These are phyloP conservation scores for Dicentrarchus labrax DNA, from an alignment of 2,113 vertebrate species.

Conservation along the genomic window DNA sequence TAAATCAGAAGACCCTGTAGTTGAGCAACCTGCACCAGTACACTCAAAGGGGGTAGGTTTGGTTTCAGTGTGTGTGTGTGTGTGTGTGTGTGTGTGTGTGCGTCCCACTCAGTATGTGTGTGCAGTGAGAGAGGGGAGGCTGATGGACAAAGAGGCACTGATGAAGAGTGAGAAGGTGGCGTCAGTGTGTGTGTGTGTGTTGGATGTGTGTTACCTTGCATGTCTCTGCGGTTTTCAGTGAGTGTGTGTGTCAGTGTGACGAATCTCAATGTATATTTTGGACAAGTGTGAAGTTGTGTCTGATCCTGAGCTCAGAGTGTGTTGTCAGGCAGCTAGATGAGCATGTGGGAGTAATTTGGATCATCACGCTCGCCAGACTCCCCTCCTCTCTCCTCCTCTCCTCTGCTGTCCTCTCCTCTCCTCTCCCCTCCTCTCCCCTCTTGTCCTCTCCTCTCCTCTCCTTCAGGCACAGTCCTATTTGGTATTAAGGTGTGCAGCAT, in stretches of 20 bases:
- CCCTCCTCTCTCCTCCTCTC: background rate
- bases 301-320: conserved; percentile 5
- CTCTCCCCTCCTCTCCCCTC: too few species aligned
- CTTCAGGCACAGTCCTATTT: too few species aligned
- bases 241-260: background rate
- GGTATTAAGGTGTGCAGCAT: too few species aligned
- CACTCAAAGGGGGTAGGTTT: too few species aligned
- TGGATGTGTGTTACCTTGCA: background rate
- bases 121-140: background rate
- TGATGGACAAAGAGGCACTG: conserved; percentile 6
- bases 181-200: background rate
- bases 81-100: background rate
- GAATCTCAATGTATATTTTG: conserved; percentile 29
- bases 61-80: background rate
- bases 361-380: background rate
- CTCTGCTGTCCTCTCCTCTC: too few species aligned
- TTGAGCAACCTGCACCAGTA: too few species aligned
- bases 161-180: background rate
- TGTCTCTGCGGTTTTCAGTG: conserved; percentile 5
- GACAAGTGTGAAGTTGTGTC: conserved; percentile 16
- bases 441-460: too few species aligned
- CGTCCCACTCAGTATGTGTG: background rate
- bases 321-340: conserved; percentile 4
- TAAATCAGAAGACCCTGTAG: too few species aligned
- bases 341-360: conserved; percentile 47